Evolutionary conservation across 1,140 invertebrate genomes (phyloP), one percentile per base, ranked within the genome.

Genomic region (Acromyrmex charruanus): DNA sequence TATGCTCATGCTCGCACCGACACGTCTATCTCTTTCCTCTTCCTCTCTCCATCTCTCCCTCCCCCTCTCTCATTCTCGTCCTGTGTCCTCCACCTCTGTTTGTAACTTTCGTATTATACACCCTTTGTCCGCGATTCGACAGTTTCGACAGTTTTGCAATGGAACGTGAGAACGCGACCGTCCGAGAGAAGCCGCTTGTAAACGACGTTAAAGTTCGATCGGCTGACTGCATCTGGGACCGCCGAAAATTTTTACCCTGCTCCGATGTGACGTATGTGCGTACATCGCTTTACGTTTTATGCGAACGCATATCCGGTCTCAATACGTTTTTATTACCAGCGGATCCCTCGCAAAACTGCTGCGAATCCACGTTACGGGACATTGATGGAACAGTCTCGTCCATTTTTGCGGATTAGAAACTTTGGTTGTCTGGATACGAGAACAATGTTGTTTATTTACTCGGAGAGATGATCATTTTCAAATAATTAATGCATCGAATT

Each of bases 61-160:
- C 14, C 7, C 9, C 39, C 39, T 87, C 66, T 51, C 86, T 88
- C 65, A 21, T 18, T 18, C 14, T 21, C 63, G 12, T 21, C 0
- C 51, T 35, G n/a, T 31, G 25, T 77, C 58, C 53, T 49, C 71
- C 31, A 25, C 31, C 77, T 59, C 80, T 91, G 91, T 92, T 92
- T 92, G 92, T 86, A 95, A 95, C 93, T 95, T 94, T 93, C 93
- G 92, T 93, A 94, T 95, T 94, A 94, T 93, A 91, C 88, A 92
- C 91, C 92, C 92, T 93, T 94, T 94, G 93, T 94, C 91, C 92
- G 87, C 91, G 87, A 94, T 94, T 95, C 93, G 94, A 95, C 94
- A 94, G 92, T 94, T 94, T 89, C 93, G 93, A 95, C 93, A 93
- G 93, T 93, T 93, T 91, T 89, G 87, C 90, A 88, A 92, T 92